These are phyloP conservation scores for Zoanthus sansibaricus DNA, from an alignment of 92 coral and sea anemone genomes.

Conservation along the genomic window DNA sequence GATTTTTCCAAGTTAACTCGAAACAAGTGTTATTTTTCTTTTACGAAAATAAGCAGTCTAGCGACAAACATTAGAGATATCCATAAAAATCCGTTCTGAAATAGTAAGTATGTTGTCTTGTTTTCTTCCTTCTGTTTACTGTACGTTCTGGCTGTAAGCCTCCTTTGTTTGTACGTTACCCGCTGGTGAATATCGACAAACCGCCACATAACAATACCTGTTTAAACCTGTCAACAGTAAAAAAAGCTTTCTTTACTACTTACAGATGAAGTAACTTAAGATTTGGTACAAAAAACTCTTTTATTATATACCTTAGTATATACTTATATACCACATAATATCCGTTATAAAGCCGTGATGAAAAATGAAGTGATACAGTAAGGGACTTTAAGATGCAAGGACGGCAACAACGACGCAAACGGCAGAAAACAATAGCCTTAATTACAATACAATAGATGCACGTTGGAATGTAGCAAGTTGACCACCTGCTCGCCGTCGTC, in stretches of 20 bases:
- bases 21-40: too few species aligned
- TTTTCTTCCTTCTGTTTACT: background rate
- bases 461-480: too few species aligned
- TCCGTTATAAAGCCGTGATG: too few species aligned
- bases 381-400: too few species aligned
- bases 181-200: constrained; percentile 18
- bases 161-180: constrained; percentile 34
- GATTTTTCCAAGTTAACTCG: too few species aligned
- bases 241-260: background rate
- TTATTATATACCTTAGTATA: too few species aligned
- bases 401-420: too few species aligned
- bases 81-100: background rate
- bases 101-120: background rate
- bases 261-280: background rate
- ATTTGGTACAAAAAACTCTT: background rate
- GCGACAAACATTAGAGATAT: background rate
- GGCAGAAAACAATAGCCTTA: too few species aligned
- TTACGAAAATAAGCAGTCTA: background rate
- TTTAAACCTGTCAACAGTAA: background rate
- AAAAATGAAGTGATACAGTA: too few species aligned
- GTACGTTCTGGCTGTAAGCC: constrained; percentile 24
- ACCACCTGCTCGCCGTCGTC: too few species aligned
- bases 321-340: too few species aligned
- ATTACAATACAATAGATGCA: too few species aligned
- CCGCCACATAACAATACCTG: constrained; percentile 18